A percentile compares a stretch with the other conserved stretches of the same genome.
Conservation (phyloP, 2,888 invertebrate genomes). For the Bellardia pandia region DNA sequence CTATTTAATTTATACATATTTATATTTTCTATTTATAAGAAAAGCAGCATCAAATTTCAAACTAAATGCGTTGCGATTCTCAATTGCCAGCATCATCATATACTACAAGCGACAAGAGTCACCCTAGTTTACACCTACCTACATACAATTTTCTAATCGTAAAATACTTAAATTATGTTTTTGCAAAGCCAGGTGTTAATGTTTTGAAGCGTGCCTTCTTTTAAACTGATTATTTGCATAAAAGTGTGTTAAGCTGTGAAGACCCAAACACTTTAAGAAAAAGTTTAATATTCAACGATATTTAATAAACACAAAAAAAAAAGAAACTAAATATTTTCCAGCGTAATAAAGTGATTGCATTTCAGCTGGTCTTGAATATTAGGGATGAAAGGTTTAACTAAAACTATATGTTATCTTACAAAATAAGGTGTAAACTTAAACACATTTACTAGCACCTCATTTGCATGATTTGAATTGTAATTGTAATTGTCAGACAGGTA, state of each 20-base stretch:
- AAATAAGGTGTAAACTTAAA: constrained; percentile 47
- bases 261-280: background rate
- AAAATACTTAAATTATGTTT: constrained; percentile 29
- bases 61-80: background rate
- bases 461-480: constrained; percentile 34
- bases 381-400: background rate
- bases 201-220: background rate
- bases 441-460: constrained; percentile 55
- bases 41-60: too few species aligned
- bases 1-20: too few species aligned
- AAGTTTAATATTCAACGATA: constrained; percentile 50
- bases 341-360: constrained; percentile 14
- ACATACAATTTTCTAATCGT: constrained; percentile 8
- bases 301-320: background rate
- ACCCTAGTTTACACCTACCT: background rate
- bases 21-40: too few species aligned
- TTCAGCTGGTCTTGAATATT: constrained; percentile 20
- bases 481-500: constrained; percentile 6
- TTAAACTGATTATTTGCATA: constrained; percentile 32
- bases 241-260: background rate
- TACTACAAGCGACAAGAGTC: background rate
- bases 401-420: background rate
- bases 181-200: constrained; percentile 11
- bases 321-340: background rate
- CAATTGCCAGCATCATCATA: background rate